Base-by-base conservation (phyloP, 2,113 vertebrate genomes). In the Illadopsis cleaveri region DNA sequence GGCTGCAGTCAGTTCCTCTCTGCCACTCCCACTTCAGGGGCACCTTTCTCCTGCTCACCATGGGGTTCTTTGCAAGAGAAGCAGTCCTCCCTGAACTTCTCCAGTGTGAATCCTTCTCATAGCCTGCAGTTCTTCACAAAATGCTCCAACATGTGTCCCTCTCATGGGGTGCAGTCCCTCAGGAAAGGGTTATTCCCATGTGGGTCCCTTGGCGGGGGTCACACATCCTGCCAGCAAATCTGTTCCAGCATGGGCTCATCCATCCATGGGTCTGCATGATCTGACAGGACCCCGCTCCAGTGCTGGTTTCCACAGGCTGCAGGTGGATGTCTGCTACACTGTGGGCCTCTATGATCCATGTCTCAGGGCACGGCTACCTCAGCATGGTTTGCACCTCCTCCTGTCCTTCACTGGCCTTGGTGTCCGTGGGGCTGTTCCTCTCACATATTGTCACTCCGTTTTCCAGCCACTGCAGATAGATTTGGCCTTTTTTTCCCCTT, bases 1-100 rank as follows among this genome's bases (percentile, higher is more conserved):
- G 18, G 2, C 15, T 82, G 11, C 1, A 2, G 40, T 66, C 48
- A 38, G 7, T 58, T 68, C 24, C 10, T 62, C 31, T 45, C 9
- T 62, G 15, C 45, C 3, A 3, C 40, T 65, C 3, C 13, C 16
- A 82, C 23, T 16, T 87, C 10, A 22, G 38, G 45, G 24, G 6
- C 6, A 6, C 7, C 11, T 4, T 54, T 73, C 10, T 12, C 15
- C 8, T 69, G 25, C 5, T 78, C 7, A 17, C 3, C 1, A 0
- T 40, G 22, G 24, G 5, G 15, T 28, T 17, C 8, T 10, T n/a
- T 31, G 11, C 14, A 40, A 2, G 2, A 20, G 17, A 35, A 5
- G 12, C 23, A n/a, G 47, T 57, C 14, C 6, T 62, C 2, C 37
- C 21, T 5, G 5, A 42, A 15, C 13, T 57, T 33, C 23, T 57